phyloP scores from a whole-genome alignment of 2,888 invertebrate species.

The Cerastoderma edule region DNA sequence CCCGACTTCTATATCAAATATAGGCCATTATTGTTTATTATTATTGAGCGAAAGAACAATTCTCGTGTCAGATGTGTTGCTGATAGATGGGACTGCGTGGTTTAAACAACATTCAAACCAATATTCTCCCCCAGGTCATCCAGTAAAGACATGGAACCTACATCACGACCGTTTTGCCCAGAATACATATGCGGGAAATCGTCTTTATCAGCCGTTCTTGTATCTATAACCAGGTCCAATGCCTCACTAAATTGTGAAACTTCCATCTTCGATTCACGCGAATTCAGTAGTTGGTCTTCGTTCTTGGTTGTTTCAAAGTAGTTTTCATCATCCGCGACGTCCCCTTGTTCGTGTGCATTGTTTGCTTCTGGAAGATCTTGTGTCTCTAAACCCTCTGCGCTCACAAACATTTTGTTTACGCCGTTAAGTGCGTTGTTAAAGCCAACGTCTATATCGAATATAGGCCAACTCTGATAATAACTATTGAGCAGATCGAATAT shows the following conservation, averaged over 20 bases:
- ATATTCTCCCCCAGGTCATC: constrained; percentile 12
- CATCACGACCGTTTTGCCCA: neutral
- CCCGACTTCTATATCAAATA: no score
- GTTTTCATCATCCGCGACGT: neutral
- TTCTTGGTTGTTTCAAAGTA: neutral
- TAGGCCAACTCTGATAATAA: constrained; percentile 53
- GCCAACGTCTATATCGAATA: constrained; percentile 49
- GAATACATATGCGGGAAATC: constrained; percentile 25
- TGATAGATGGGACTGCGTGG: no score
- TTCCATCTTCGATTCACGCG: neutral
- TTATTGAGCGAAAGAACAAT: no score
- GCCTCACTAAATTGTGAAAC: neutral
- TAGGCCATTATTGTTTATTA: no score
- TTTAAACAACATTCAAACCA: no score
- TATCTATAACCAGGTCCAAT: constrained; percentile 25
- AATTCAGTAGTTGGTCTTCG: neutral
- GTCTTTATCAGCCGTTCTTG: neutral
- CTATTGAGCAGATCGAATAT: constrained; percentile 43
- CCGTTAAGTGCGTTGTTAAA: neutral
- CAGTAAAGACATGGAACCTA: constrained; percentile 23
- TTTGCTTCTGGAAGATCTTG: neutral
- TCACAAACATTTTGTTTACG: neutral
- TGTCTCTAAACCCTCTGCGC: neutral
- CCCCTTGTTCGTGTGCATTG: neutral
- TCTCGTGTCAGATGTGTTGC: no score